Evolutionary conservation across 2,113 vertebrate species (phyloP), one percentile per base, ranked within the genome.

Genomic region (Macquaria australasica): DNA sequence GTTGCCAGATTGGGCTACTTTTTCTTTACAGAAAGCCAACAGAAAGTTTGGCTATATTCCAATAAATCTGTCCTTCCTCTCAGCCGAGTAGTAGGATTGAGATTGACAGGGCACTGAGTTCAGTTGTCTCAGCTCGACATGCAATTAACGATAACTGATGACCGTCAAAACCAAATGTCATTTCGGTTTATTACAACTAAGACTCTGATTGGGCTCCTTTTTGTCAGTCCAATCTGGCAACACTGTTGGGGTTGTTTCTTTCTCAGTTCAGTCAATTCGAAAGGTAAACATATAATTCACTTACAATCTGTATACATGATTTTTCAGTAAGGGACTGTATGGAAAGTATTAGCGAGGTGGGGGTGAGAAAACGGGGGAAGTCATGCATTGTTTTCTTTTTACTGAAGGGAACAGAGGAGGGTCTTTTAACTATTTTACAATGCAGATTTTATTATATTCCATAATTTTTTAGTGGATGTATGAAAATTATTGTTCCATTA

Each of bases 191-290:
- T 67, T 50, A 20, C 2, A 31, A 15, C 18, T 43, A 23, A 6
- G 11, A 6, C 23, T 56, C 34, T 28, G 25, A 62, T 23, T 34
- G 3, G 11, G 9, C 41, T 23, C 6, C 6, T 16, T 56, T 55
- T 69, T 69, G 25, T 34, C 31, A 53, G 18, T 31, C 63, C 53
- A 60, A 25, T 60, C 41, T 60, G 41, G 66, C 50, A 58, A 78
- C 76, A 63, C 56, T 71, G 3, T 51, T 39, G 6, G 10, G 21
- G 11, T 69, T 58, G 8, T 62, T 67, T 68, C 5, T 68, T 51
- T 69, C 2, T 86, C 53, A 80, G 59, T 76, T 80, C 58, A 58
- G 23, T 62, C 72, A 62, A 25, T 51, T 73, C 50, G 79, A 50
- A 74, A 67, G 14, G 9, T 68, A 21, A 21, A 69, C 12, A 76